These are phyloP conservation scores for Thera britannica DNA, from an alignment of 2,888 invertebrate species.

Conservation along the genomic window DNA sequence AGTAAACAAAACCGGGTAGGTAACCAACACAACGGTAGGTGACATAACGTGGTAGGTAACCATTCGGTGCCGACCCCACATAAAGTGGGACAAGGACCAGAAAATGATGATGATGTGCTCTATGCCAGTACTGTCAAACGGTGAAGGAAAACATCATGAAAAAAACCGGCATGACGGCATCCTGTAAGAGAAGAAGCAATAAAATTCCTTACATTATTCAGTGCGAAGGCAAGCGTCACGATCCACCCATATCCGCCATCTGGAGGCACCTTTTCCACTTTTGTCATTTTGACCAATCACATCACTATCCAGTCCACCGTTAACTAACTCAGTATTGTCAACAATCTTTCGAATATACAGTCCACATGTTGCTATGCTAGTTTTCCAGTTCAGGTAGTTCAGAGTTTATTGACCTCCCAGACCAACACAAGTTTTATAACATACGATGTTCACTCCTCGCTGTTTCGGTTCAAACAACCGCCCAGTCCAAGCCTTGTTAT, in stretches of 20 bases:
- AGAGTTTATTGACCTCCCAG: constrained; percentile 43
- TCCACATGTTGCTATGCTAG: constrained; percentile 47
- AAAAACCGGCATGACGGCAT: no score
- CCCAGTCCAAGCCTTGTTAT: constrained; percentile 8
- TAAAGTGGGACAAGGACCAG: no score
- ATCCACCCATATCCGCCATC: constrained; percentile 89
- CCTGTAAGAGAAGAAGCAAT: no score
- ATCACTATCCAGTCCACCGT: constrained; percentile 28
- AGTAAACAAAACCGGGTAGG: no score
- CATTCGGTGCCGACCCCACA: no score
- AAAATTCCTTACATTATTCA: constrained; percentile 80
- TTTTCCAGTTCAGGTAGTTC: constrained; percentile 18
- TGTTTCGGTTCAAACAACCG: constrained; percentile 8
- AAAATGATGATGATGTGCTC: no score
- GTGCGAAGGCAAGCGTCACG: constrained; percentile 84
- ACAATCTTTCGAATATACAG: constrained; percentile 29
- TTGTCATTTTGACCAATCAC: constrained; percentile 57
- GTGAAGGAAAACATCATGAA: no score
- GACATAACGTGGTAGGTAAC: no score
- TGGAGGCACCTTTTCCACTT: constrained; percentile 79
- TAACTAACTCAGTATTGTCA: constrained; percentile 27
- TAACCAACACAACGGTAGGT: no score
- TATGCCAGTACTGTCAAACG: no score
- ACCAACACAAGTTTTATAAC: constrained; percentile 1
- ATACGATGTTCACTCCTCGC: constrained; percentile 10